Evolutionary conservation across 1,140 invertebrate genomes (phyloP).

Genomic region (Camponotus vicinus): DNA sequence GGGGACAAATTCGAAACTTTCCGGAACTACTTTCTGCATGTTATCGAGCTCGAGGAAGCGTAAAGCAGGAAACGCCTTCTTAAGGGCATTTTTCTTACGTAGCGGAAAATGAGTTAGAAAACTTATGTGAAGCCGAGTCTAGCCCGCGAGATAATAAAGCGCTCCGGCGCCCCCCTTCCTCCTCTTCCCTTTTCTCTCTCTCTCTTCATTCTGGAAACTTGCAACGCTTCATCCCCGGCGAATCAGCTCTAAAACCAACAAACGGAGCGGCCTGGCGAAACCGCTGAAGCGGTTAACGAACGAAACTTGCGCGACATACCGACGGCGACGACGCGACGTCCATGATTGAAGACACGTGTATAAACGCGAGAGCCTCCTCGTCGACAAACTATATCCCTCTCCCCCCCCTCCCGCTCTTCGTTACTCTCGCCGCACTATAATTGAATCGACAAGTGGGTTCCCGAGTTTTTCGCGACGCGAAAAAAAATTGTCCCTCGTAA

Average conservation of each 20-base stretch:
- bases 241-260: slow-evolving; percentile 60
- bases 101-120: slow-evolving; percentile 63
- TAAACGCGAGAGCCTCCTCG: background rate
- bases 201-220: slow-evolving; percentile 21
- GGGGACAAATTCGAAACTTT: slow-evolving; percentile 61
- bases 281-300: slow-evolving; percentile 51
- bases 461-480: background rate
- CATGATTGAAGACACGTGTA: slow-evolving; percentile 57
- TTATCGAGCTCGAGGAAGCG: slow-evolving; percentile 56
- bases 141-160: slow-evolving; percentile 59
- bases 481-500: background rate
- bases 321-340: slow-evolving; percentile 43
- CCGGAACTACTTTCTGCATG: slow-evolving; percentile 58
- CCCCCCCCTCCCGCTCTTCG: background rate
- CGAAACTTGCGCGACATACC: slow-evolving; percentile 55
- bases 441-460: slow-evolving; percentile 30
- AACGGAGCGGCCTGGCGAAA: slow-evolving; percentile 45
- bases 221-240: slow-evolving; percentile 19
- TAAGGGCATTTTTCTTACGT: slow-evolving; percentile 63
- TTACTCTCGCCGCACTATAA: slow-evolving; percentile 37
- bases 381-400: background rate
- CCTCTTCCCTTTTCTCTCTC: too few relatives aligned
- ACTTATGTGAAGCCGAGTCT: slow-evolving; percentile 58
- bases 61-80: slow-evolving; percentile 61
- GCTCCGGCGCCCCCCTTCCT: background rate